Conservation (phyloP, 2,797 vertebrate genomes). For the Chelonia mydas region DNA sequence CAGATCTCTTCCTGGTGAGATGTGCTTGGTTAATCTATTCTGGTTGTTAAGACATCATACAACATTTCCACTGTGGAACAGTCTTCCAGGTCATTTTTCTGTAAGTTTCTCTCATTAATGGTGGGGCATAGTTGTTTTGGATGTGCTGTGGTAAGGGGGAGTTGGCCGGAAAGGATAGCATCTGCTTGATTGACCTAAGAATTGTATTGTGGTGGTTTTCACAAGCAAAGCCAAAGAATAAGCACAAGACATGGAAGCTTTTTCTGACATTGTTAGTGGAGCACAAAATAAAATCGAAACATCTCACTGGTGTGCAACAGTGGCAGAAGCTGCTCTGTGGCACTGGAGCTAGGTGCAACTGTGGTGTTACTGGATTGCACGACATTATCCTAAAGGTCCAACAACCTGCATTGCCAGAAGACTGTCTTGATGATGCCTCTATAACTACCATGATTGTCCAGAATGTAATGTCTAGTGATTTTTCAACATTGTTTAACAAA, state of each 20-base stretch:
- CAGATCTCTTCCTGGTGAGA: not conserved
- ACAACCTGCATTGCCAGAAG: fast-evolving
- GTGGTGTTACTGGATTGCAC: not conserved
- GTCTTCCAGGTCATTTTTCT: not conserved
- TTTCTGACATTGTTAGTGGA: fast-evolving
- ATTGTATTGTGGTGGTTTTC: not conserved
- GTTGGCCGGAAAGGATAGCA: fast-evolving
- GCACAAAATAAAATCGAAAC: fast-evolving
- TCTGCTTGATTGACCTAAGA: not conserved
- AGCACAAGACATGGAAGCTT: not conserved
- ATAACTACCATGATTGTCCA: conserved; percentile 13
- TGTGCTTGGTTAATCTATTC: not conserved
- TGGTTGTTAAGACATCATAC: not conserved
- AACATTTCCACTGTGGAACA: not conserved
- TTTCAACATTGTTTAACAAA: not conserved
- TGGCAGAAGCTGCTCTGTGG: fast-evolving
- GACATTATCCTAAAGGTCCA: fast-evolving
- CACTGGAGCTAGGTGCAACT: fast-evolving
- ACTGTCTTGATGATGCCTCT: not conserved
- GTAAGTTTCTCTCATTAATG: fast-evolving
- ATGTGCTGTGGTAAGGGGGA: not conserved
- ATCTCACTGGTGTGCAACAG: fast-evolving
- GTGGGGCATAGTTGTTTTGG: fast-evolving
- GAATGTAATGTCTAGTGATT: not conserved
- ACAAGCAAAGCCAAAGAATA: not conserved